Evolutionary conservation across 1,140 invertebrate species (phyloP), one percentile per base, ranked within the genome.

Genomic region (Pinna nobilis): DNA sequence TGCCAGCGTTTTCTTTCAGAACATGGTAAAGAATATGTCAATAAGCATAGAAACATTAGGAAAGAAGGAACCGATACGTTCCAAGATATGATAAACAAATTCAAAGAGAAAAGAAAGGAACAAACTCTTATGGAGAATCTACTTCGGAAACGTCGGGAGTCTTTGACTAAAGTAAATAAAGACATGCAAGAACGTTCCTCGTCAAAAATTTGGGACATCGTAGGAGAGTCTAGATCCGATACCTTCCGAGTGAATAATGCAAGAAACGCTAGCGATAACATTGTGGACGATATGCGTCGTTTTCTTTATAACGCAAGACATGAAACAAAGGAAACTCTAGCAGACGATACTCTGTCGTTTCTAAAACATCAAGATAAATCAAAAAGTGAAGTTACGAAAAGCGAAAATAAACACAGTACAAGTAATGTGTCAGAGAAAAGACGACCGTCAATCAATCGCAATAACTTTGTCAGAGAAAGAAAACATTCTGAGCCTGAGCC

Each of bases 61-160:
- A n/a, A n/a, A n/a, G n/a, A n/a, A n/a, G n/a, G n/a, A n/a, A n/a
- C n/a, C n/a, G n/a, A n/a, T n/a, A n/a, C 39, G 9, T 11, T 44
- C n/a, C 39, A 44, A 9, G 23, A 39, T 39, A 61, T 61, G 57
- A 61, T 61, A 3, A 35, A 61, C 15, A 25, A 35, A 61, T 61
- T 61, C 37, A 61, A 39, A 13, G 39, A 32, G 35, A 61, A 39
- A 20, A 35, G 57, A 23, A 39, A 23, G 20, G 57, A 61, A n/a
- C 57, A 61, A 30, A 35, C 32, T 15, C 25, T 35, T 33, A 4
- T 61, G 20, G 20, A 61, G 1, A 35, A 61, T 20, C 35, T 35
- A 35, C 33, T 61, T n/a, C 57, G 57, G 25, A 30, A 61, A 32
- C 30, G 57, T 11, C 30, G 57, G 23, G 57, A 61, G 13, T 35